Evolutionary conservation across 2,113 vertebrate genomes (phyloP), one percentile per base, ranked within the genome.

Genomic region (Hypomesus transpacificus): DNA sequence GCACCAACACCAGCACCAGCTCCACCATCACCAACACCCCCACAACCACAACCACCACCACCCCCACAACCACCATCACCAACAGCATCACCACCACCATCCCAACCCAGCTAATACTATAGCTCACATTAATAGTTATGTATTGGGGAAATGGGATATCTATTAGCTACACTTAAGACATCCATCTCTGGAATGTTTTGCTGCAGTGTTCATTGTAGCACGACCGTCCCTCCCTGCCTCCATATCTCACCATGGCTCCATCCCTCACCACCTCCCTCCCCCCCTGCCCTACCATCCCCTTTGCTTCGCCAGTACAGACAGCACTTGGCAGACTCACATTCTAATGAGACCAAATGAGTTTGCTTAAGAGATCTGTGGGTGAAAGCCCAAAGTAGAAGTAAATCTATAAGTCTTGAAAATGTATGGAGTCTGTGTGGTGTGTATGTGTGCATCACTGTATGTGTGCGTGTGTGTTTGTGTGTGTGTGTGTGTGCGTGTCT

Each of bases 291-390:
- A 50, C 50, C 66, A 28, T 17, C 59, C 46, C 60, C 28, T 26
- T 16, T 26, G 22, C 17, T 18, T 28, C 24, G 34, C 4, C 18
- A 71, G 65, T 58, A n/a, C 71, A 56, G 53, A 26, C 59, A 66
- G 20, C 63, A 65, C 61, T 78, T 80, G 64, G 70, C 75, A 75
- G 74, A 69, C 62, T 75, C 17, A 21, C 62, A 56, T 34, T 18
- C 61, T 80, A 85, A 85, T 83, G 71, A 75, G 71, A 66, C 70
- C 59, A 83, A 84, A 81, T 83, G 71, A 83, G 83, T 82, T 87
- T 82, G 51, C 71, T 82, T 69, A 80, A 46, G 80, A 79, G 82
- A 67, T 69, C 53, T 66, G 69, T 58, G 58, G 53, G 52, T 72
- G 70, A 64, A 67, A 57, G 77, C 70, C 69, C 75, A 80, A 78